These are phyloP conservation scores for Stenichneumon culpator DNA, from an alignment of 2,888 invertebrate species.

Conservation along the genomic window DNA sequence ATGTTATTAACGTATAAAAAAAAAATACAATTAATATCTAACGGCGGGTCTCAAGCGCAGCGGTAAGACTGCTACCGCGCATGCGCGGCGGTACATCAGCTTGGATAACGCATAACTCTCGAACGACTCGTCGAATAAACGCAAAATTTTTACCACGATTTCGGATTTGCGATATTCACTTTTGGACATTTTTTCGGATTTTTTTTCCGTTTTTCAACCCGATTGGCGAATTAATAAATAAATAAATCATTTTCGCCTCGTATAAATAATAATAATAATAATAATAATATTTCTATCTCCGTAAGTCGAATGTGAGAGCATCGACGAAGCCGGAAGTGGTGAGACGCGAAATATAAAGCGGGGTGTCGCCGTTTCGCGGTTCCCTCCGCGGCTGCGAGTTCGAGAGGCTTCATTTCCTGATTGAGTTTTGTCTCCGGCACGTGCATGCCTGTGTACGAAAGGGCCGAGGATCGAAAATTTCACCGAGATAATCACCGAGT, in stretches of 20 bases:
- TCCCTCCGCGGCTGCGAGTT: neutral
- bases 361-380: constrained; percentile 30
- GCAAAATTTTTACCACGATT: too few relatives aligned
- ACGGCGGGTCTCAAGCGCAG: too few relatives aligned
- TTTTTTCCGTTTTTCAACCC: neutral
- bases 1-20: too few relatives aligned
- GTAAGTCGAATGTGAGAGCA: constrained; percentile 16
- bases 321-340: constrained; percentile 47
- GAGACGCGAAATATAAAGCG: constrained; percentile 52
- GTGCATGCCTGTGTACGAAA: neutral
- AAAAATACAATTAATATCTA: too few relatives aligned
- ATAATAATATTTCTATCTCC: neutral
- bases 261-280: neutral
- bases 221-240: neutral
- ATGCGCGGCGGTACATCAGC: too few relatives aligned
- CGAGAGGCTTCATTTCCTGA: constrained; percentile 65
- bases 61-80: too few relatives aligned
- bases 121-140: too few relatives aligned
- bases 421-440: constrained; percentile 56
- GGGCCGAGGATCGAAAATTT: constrained; percentile 46
- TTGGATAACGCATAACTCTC: too few relatives aligned
- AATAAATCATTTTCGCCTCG: neutral
- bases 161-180: too few relatives aligned
- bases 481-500: constrained; percentile 31
- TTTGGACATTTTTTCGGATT: too few relatives aligned